Evolutionary conservation across 1,140 invertebrate species (phyloP), one percentile per base, ranked within the genome.

Genomic region (Apis cerana): DNA sequence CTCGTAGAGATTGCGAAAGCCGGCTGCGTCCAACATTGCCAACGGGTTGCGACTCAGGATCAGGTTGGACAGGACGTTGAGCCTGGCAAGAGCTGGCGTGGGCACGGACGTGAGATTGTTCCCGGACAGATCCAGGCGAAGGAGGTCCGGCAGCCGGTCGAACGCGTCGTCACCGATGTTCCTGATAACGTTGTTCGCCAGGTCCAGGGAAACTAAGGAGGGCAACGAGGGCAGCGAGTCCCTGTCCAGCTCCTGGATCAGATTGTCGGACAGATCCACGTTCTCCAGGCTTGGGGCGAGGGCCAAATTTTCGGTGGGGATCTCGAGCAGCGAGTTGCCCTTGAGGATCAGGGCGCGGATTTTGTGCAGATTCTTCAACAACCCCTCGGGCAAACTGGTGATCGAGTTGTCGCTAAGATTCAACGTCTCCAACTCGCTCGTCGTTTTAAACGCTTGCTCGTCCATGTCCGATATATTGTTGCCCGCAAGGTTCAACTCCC

Each of bases 31-130:
- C 78, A 98, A 92, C 65, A 94, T 94, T 70, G 94, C 95, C 85
- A 98, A 95, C 75, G 96, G 96, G 94, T 98, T 98, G 62, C 96
- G 96, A 89, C 96, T 97, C 82, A 98, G 93, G 85, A 96, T 95
- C 80, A 98, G 95, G 89, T 95, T 95, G 64, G 95, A 95, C 61
- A 98, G 95, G 89, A 97, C 96, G 79, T 95, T 95, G 89, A 98
- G 94, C 93, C 97, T 97, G 11, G 97, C 95, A 62, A 98, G 93
- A 74, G 97, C 95, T 59, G 95, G 94, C 33, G 97, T 97, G 75
- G 97, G 97, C 75, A 98, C 96, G 72, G 94, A 94, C 80, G 97
- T 97, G 87, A 98, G 94, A 93, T 97, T 97, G 92, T 98, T 98
- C 87, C 97, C 96, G 74, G 97, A 96, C 75, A 99, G 92, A 92